Evolutionary conservation across 2,888 invertebrate species (phyloP), one percentile per base, ranked within the genome.

Genomic region (Laspeyria flexula): DNA sequence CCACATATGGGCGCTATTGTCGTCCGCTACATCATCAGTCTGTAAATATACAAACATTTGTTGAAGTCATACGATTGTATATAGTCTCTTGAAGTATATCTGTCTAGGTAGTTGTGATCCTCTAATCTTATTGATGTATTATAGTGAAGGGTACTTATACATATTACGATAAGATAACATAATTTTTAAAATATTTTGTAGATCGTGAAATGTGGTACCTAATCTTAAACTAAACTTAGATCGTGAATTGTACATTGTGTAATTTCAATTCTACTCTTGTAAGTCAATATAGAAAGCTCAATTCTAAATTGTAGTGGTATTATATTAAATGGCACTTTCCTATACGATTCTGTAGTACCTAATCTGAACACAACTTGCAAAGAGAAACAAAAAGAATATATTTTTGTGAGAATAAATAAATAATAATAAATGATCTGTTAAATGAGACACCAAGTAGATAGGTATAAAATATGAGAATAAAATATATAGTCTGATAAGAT

Each of bases 271-370:
- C 43, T 51, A 69, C 53, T 47, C 41, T 44, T 55, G 44, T 71
- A 74, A 73, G 63, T 71, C 64, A 70, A 67, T 62, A 70, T 73
- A 78, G 73, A 75, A 83, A 83, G 81, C 85, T 86, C 82, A 83
- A 86, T 85, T 86, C 83, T 83, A 83, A 85, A 84, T 56, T 40
- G 46, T 48, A 49, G 59, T 52, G 18, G 43, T 35, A 47, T 43
- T 59, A 53, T 64, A 43, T 43, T 39, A 49, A 55, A 56, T 35
- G 39, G 66, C 65, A 61, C 65, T 53, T 58, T 50, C 43, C 39
- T 27, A 31, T 58, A 57, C 40, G 5, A 21, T 21, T 55, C 38
- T 40, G 48, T 67, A 67, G 58, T 45, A 18, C 5, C 3, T 18
- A 38, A 45, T 43, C 37, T 47, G 12, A 59, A 54, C 53, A 61